Base-by-base conservation (phyloP, 2,888 invertebrate genomes). In the Lydus trimaculatus region DNA sequence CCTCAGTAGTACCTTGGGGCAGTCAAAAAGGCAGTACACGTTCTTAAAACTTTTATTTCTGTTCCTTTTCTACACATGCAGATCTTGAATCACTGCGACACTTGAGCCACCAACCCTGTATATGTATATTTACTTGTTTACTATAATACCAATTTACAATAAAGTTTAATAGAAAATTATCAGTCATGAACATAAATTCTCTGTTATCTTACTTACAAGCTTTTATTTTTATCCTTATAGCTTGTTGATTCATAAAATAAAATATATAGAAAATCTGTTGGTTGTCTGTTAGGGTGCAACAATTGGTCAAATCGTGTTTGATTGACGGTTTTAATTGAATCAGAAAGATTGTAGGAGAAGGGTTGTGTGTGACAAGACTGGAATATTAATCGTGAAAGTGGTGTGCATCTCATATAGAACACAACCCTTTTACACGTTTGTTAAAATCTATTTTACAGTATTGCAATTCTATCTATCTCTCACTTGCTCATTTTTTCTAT, bases 301-400 rank as follows among this genome's bases (percentile, higher is more conserved):
- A 65, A 67, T 67, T 43, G 62, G 59, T 59, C 64, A 66, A 52
- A 65, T 43, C 7, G 67, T 63, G 61, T 71, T 71, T 71, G 71
- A 69, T 68, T 69, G 66, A 69, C 66, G 68, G 69, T 61, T 71
- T 66, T 71, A 71, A 71, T 69, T 71, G 71, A 71, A 71, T 71
- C 66, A 69, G 62, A 58, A 65, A 58, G 63, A 60, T 66, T 56
- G 23, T 20, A 31, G 25, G 7, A 43, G 43, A 43, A 43, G 43
- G 43, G 43, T 43, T 43, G 39, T 17, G 17, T 43, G 17, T n/a
- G 36, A n/a, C 39, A 25, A 25, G 61, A 62, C 9, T 31, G 25
- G 70, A 70, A 70, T 70, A 70, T 63, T 62, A 70, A 70, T 66
- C 56, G 64, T n/a, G 13, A 33, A 66, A 23, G 63, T 23, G 9